Evolutionary conservation across 2,113 vertebrate species (phyloP), one percentile per base, ranked within the genome.

Genomic region (Columba livia): DNA sequence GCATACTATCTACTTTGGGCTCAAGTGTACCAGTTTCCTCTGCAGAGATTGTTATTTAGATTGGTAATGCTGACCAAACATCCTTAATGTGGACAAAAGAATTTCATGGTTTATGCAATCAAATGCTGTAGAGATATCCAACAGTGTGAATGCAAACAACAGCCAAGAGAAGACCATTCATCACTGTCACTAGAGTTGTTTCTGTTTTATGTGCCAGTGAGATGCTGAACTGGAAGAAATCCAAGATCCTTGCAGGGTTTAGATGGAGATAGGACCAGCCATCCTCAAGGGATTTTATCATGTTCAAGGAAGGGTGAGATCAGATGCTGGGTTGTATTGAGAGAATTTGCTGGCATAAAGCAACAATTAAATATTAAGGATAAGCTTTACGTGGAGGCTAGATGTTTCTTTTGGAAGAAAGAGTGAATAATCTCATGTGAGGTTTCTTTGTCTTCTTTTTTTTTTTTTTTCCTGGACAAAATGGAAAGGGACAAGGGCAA

Each of bases 31-130:
- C 36, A 34, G 31, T 85, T 94, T 87, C 26, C 57, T 75, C 77
- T 90, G 57, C 1, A 82, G 90, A 89, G 84, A 65, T 90, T 78
- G 29, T 73, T 84, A 44, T 80, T 91, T 75, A 78, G 48, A 48
- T 69, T 57, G 2, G 2, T 67, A 88, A 82, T 50, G 79, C 79
- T 90, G 83, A 84, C 32, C 65, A 90, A 94, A 81, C 44, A 83
- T 67, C 65, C 77, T 83, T 81, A 84, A 79, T 28, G 53, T 90
- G 85, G 65, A 88, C 90, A 84, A 86, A 91, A 90, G 70, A 72
- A 95, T 95, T 86, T 88, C n/a, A 78, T 70, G 38, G 56, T 71
- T 93, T 84, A 67, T 88, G 44, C 61, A 90, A 71, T 93, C 85
- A 50, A 79, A 79, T 57, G 16, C 70, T 67, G 69, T 36, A 36